Conservation (phyloP, 2,113 vertebrate genomes). For the Ibidorhyncha struthersii region DNA sequence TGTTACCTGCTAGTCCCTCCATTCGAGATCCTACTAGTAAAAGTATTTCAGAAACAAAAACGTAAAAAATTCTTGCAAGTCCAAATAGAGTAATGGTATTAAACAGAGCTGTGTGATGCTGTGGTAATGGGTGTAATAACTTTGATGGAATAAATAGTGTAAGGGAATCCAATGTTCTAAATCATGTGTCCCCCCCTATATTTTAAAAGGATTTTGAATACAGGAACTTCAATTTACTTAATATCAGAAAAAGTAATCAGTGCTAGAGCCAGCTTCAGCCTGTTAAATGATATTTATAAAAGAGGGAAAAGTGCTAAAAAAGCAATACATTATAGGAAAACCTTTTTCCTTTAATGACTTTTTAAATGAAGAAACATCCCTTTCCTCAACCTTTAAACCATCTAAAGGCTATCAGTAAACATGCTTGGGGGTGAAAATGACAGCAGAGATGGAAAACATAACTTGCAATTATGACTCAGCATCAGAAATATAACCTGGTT, state of each 20-base stretch:
- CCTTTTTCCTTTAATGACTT: not conserved
- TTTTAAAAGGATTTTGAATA: not conserved
- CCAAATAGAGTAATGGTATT: not conserved
- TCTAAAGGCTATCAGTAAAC: not conserved
- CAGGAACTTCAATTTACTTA: not conserved
- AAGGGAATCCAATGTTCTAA: not conserved
- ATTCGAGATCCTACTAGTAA: not conserved
- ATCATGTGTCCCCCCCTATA: fast-evolving
- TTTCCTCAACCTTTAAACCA: not conserved
- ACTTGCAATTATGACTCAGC: not conserved
- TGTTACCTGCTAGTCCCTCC: not conserved
- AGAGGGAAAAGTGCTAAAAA: not conserved
- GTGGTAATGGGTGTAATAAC: not conserved
- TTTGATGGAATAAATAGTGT: not conserved
- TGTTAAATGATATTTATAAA: not conserved
- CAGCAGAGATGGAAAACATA: not conserved
- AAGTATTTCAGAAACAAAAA: not conserved
- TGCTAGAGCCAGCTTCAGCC: not conserved
- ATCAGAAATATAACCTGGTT: not conserved
- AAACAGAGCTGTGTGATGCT: not conserved
- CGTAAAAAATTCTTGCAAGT: not conserved
- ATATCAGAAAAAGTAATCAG: not conserved
- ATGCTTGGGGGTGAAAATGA: not conserved
- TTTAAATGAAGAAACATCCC: not conserved
- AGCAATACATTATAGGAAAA: not conserved